Evolutionary conservation across 64 coral and sea anemone species (phyloP).

Genomic region (Catalaphyllia jardinei): DNA sequence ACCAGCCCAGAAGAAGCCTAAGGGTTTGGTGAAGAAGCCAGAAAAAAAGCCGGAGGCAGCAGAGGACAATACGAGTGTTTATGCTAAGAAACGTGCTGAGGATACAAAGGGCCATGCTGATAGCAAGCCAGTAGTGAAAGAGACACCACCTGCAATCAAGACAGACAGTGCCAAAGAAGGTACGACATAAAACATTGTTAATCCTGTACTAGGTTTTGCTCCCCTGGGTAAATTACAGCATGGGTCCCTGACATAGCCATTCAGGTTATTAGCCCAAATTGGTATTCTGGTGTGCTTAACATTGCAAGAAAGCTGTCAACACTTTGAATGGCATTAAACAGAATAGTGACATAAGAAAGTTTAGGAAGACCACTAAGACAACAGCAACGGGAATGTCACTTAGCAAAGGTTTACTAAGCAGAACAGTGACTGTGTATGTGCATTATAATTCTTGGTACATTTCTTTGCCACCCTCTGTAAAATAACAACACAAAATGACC

Average conservation of each 20-base stretch:
- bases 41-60: not conserved
- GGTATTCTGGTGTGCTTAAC: no score
- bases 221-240: not conserved
- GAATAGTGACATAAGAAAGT: no score
- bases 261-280: no score
- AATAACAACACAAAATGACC: no score
- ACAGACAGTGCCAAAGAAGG: not conserved
- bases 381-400: no score
- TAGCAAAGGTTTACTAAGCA: no score
- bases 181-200: not conserved
- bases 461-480: no score
- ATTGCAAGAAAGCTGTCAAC: no score
- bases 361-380: no score
- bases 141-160: not conserved
- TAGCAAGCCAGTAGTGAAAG: not conserved
- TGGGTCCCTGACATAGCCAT: not conserved
- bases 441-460: no score
- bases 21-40: not conserved
- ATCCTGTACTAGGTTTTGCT: not conserved
- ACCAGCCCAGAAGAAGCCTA: constrained; percentile 2
- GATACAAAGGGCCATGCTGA: not conserved
- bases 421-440: no score
- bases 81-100: not conserved
- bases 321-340: no score
- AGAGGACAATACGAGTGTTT: not conserved